These are phyloP conservation scores for Ceramica pisi DNA, from an alignment of 2,888 invertebrate genomes.

Conservation along the genomic window DNA sequence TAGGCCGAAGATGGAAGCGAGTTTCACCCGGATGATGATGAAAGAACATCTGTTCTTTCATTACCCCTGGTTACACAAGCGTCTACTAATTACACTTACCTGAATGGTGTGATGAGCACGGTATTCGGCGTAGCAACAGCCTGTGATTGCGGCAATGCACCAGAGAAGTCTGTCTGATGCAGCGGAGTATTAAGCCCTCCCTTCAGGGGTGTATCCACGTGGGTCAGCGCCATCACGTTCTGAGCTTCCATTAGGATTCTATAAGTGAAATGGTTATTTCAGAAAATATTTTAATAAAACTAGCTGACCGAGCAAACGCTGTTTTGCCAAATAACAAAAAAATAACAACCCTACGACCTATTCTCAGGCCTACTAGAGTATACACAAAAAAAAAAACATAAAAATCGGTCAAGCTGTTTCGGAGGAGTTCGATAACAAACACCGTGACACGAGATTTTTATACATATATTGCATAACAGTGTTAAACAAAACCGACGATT, in stretches of 20 bases:
- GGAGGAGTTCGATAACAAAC: too few relatives aligned
- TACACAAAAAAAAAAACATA: too few relatives aligned
- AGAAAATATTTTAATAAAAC: not conserved
- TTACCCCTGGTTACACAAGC: not conserved
- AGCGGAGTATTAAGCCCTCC: constrained; percentile 98
- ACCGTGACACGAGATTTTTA: too few relatives aligned
- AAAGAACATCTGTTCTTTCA: not conserved
- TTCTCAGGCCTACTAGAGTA: too few relatives aligned
- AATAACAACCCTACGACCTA: too few relatives aligned
- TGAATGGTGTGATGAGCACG: constrained; percentile 96
- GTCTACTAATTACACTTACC: constrained; percentile 76
- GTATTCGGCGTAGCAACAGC: constrained; percentile 96
- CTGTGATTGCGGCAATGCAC: constrained; percentile 94
- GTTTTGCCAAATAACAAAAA: too few relatives aligned
- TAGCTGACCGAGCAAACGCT: too few relatives aligned
- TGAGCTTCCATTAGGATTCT: constrained; percentile 98
- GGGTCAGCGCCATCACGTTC: constrained; percentile 99
- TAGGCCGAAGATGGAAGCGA: too few relatives aligned
- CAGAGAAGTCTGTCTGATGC: constrained; percentile 96
- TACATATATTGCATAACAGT: too few relatives aligned
- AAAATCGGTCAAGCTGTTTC: too few relatives aligned
- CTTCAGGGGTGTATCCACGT: constrained; percentile 99
- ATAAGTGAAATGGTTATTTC: constrained; percentile 12
- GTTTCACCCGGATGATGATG: too few relatives aligned
- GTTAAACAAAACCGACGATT: too few relatives aligned